These are phyloP conservation scores for Solenodon paradoxus DNA, from an alignment of 2,113 vertebrate genomes.

Conservation along the genomic window DNA sequence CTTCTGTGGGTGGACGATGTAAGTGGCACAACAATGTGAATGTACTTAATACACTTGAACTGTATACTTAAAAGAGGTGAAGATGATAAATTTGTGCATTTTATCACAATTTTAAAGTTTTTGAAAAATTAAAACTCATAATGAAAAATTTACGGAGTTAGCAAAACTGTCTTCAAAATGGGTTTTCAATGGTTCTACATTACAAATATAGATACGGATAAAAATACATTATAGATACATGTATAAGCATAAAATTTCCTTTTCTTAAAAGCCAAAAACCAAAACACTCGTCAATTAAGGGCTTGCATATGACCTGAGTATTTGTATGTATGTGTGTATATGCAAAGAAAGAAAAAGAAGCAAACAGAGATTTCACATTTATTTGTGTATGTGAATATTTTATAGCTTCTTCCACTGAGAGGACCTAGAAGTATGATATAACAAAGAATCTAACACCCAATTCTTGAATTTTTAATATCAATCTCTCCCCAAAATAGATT, in stretches of 20 bases:
- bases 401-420: neutral
- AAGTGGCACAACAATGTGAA: neutral
- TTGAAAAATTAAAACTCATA: neutral
- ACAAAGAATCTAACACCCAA: neutral
- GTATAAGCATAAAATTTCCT: neutral
- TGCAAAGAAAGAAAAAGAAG: neutral
- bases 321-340: neutral
- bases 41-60: neutral
- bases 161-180: neutral
- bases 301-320: neutral
- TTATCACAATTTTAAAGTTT: constrained; percentile 1
- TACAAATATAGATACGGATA: neutral
- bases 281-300: neutral
- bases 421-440: neutral
- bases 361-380: neutral
- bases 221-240: neutral
- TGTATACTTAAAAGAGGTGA: neutral
- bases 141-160: neutral
- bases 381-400: neutral
- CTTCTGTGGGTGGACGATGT: neutral
- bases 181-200: neutral
- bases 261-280: neutral
- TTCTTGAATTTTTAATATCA: neutral
- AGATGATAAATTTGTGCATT: neutral
- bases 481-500: neutral